A percentile compares a stretch with the other conserved stretches of the same genome.
These are phyloP conservation scores for Hydrophis major DNA, from an alignment of 2,797 vertebrate species.

Conservation along the genomic window DNA sequence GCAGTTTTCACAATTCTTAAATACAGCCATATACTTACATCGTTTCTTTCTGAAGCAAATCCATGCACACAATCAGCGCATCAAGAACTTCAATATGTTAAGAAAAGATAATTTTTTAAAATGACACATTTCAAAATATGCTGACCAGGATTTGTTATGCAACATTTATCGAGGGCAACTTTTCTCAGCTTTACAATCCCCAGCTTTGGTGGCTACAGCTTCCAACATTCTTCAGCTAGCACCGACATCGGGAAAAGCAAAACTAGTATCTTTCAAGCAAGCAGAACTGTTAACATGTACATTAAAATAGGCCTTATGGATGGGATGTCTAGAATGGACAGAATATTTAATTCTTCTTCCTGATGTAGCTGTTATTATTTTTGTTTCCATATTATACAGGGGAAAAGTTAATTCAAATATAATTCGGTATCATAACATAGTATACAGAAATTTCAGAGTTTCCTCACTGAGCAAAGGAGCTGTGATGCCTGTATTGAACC, in stretches of 20 bases:
- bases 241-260: not conserved
- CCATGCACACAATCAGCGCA: conserved; percentile 94
- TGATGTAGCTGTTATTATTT: not conserved
- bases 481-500: not conserved
- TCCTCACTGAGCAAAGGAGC: not conserved
- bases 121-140: not conserved
- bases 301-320: not conserved
- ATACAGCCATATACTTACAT: conserved; percentile 76
- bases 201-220: not conserved
- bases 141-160: not conserved
- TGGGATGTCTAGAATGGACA: not conserved
- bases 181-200: not conserved
- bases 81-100: conserved; percentile 83
- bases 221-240: not conserved
- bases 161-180: not conserved
- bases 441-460: not conserved
- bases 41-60: conserved; percentile 85
- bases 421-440: conserved; percentile 17
- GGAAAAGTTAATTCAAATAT: not conserved
- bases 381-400: not conserved
- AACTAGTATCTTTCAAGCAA: not conserved
- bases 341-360: not conserved
- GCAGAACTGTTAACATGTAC: not conserved
- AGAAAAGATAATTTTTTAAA: conserved; percentile 47
- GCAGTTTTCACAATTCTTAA: not conserved